These are phyloP conservation scores for Gari tellinella DNA, from an alignment of 2,888 invertebrate genomes.

Conservation along the genomic window DNA sequence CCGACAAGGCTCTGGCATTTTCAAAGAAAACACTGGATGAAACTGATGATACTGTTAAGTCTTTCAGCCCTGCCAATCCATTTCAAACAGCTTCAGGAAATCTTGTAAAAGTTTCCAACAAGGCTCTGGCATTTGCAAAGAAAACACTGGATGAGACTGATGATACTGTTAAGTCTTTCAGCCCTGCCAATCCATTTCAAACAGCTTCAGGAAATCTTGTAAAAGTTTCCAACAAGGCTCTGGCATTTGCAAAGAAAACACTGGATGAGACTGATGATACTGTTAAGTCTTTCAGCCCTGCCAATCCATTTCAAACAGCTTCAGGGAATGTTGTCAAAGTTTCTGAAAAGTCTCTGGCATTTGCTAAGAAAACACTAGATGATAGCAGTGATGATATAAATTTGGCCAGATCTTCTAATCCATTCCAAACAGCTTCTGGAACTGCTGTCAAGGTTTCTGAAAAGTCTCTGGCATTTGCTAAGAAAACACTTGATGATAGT, in stretches of 20 bases:
- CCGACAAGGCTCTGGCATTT: constrained; percentile 3
- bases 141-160: constrained; percentile 13
- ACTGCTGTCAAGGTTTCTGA: constrained; percentile 17
- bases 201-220: constrained; percentile 63
- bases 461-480: constrained; percentile 6
- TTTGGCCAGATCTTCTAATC: neutral
- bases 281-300: neutral
- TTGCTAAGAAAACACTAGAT: no score
- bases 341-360: constrained; percentile 28
- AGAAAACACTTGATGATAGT: neutral
- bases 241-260: constrained; percentile 26
- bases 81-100: constrained; percentile 28
- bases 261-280: constrained; percentile 19
- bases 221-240: constrained; percentile 33
- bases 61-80: neutral
- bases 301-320: constrained; percentile 41
- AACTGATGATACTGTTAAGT: neutral
- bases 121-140: constrained; percentile 14
- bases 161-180: neutral
- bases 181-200: constrained; percentile 38
- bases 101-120: constrained; percentile 19
- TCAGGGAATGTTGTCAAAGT: constrained; percentile 34
- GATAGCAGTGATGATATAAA: neutral
- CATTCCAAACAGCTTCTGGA: constrained; percentile 31
- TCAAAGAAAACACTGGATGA: constrained; percentile 6